Base-by-base conservation (phyloP, 2,113 vertebrate species). In the Hydropotes inermis region DNA sequence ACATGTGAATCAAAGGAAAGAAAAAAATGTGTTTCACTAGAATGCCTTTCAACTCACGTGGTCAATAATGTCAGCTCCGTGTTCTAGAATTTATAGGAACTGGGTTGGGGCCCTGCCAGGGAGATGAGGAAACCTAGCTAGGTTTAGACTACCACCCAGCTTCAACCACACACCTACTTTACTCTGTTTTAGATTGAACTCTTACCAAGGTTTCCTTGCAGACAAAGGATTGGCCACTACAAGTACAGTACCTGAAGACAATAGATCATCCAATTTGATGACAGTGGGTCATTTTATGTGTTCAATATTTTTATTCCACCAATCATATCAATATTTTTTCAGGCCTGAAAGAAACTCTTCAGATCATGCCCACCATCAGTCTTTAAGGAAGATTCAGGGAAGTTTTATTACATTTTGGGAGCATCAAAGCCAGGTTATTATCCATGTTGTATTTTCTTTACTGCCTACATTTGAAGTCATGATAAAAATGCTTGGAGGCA, bases 1-100 rank as follows among this genome's bases (percentile, higher is more conserved):
- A 74, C 12, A 64, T 23, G 36, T 94, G 70, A 89, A 61, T 87
- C 57, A 89, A 97, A 93, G 76, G 33, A 81, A 93, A 92, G 60
- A 54, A 78, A 55, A 97, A 94, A 30, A 6, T 45, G 3, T 36
- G 30, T 47, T 6, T 85, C 47, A 58, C 43, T 45, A 52, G 54
- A 76, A 36, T 60, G 52, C 74, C 7, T 91, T 76, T 45, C 15
- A 60, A 12, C 52, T 28, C 16, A 10, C 19, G 15, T 54, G 28
- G n/a, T 47, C 50, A 36, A 27, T 83, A 36, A 30, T 5, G 7
- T 39, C 81, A 83, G 21, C n/a, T 83, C n/a, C 33, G 36, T 54
- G n/a, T 55, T 52, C 5, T 36, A 9, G 39, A 57, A 21, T 67
- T 85, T 70, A 33, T 25, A 70, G 30, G 64, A 74, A 8, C 30